A percentile compares a stretch with the other conserved stretches of the same genome.
Evolutionary conservation across 92 coral and sea anemone species (phyloP).

Genomic region (Porites cylindrica): DNA sequence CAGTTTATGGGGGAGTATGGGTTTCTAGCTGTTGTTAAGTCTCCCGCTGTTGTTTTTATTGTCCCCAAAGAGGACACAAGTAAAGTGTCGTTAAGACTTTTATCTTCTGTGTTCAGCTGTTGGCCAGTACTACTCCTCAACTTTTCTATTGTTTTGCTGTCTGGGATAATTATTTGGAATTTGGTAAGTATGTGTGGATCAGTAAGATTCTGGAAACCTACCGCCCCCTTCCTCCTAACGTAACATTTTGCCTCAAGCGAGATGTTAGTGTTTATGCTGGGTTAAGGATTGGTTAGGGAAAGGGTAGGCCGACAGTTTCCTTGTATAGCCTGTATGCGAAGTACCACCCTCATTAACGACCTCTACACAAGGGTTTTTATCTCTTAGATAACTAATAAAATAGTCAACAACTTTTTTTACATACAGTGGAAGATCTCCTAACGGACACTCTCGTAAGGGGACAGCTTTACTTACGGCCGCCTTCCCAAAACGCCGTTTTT

Average conservation of each 20-base stretch:
- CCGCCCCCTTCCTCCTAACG: too few relatives aligned
- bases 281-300: neutral
- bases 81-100: slow-evolving; percentile 28
- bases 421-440: too few relatives aligned
- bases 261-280: neutral
- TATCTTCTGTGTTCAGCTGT: slow-evolving; percentile 60
- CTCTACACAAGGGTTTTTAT: too few relatives aligned
- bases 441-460: too few relatives aligned
- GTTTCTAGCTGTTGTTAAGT: slow-evolving; percentile 54
- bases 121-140: slow-evolving; percentile 80
- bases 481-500: too few relatives aligned
- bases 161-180: slow-evolving; percentile 84
- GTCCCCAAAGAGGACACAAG: slow-evolving; percentile 45
- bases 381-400: too few relatives aligned
- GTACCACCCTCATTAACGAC: neutral
- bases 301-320: neutral
- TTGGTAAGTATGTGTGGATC: slow-evolving; percentile 59
- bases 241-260: neutral
- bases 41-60: slow-evolving; percentile 57
- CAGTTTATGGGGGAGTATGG: slow-evolving; percentile 51
- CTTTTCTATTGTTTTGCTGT: slow-evolving; percentile 69
- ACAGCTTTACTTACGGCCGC: too few relatives aligned
- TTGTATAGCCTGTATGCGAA: neutral
- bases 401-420: too few relatives aligned
- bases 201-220: neutral